phyloP scores from a whole-genome alignment of 1,140 invertebrate genomes.

The Solenopsis invicta region DNA sequence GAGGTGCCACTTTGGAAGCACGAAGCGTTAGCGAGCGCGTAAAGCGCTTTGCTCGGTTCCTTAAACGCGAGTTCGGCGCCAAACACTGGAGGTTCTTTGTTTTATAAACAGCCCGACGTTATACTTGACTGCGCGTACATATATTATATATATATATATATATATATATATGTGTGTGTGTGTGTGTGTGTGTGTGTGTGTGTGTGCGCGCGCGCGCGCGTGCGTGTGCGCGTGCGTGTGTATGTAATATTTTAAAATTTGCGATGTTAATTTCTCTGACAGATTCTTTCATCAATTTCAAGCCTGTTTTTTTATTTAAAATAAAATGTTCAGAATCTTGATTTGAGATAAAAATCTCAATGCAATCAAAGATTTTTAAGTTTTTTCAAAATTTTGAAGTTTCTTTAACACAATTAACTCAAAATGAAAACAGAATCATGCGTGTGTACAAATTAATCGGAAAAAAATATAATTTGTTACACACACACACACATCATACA shows the following conservation, averaged over 20 bases:
- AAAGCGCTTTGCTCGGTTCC: slow-evolving; percentile 70
- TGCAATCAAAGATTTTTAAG: not conserved
- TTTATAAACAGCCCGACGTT: slow-evolving; percentile 76
- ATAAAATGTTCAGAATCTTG: not conserved
- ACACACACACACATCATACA: too few species aligned
- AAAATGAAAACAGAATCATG: not conserved
- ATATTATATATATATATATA: not conserved
- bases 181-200: too few species aligned
- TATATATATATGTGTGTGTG: too few species aligned
- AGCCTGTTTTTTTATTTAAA: not conserved
- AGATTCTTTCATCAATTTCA: slow-evolving; percentile 14
- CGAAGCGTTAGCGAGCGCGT: slow-evolving; percentile 56
- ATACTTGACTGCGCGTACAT: slow-evolving; percentile 48
- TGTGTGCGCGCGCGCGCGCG: too few species aligned
- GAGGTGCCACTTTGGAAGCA: slow-evolving; percentile 28
- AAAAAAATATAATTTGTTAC: not conserved
- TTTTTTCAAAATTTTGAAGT: not conserved
- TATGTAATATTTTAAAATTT: not conserved
- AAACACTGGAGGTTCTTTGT: slow-evolving; percentile 73
- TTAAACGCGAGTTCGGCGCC: slow-evolving; percentile 65
- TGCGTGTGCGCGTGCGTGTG: too few species aligned
- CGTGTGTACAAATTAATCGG: not conserved
- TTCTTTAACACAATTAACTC: not conserved
- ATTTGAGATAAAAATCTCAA: not conserved
- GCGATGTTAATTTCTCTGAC: slow-evolving; percentile 19